Percentiles rank a stretch among this genome's conserved stretches.
Conservation (phyloP, 2,797 vertebrate genomes). For the Halcyon chelicuti region DNA sequence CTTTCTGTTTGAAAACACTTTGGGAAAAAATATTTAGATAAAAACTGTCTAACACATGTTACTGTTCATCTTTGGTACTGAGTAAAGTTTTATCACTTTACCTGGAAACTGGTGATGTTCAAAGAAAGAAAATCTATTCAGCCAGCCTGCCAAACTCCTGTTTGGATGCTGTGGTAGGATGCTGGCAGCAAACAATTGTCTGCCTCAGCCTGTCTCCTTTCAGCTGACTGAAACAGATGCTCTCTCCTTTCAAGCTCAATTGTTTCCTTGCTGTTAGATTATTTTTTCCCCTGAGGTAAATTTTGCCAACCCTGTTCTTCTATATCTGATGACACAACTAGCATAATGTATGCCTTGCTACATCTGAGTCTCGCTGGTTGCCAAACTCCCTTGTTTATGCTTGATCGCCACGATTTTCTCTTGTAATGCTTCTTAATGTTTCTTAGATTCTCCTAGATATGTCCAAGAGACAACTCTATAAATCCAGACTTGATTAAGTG, state of each 20-base stretch:
- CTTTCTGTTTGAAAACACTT: conserved; percentile 50
- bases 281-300: background rate
- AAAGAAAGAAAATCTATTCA: conserved; percentile 56
- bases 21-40: conserved; percentile 24
- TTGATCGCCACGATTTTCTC: background rate
- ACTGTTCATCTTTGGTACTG: conserved; percentile 6
- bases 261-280: conserved; percentile 39
- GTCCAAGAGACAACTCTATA: conserved; percentile 5
- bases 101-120: conserved; percentile 52
- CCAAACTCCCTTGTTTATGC: background rate
- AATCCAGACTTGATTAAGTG: background rate
- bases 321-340: background rate
- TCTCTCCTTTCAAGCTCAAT: conserved; percentile 35
- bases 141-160: conserved; percentile 28
- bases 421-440: conserved; percentile 14
- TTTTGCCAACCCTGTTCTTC: conserved; percentile 1
- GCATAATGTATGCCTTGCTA: conserved; percentile 2
- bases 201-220: conserved; percentile 24
- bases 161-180: background rate
- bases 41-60: background rate
- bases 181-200: conserved; percentile 29
- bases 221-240: conserved; percentile 47
- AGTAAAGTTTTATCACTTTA: conserved; percentile 43
- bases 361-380: conserved; percentile 9
- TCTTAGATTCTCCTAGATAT: background rate